A percentile compares a stretch with the other conserved stretches of the same genome.
Evolutionary conservation across 2,113 vertebrate species (phyloP).

Genomic region (Gyps fulvus): DNA sequence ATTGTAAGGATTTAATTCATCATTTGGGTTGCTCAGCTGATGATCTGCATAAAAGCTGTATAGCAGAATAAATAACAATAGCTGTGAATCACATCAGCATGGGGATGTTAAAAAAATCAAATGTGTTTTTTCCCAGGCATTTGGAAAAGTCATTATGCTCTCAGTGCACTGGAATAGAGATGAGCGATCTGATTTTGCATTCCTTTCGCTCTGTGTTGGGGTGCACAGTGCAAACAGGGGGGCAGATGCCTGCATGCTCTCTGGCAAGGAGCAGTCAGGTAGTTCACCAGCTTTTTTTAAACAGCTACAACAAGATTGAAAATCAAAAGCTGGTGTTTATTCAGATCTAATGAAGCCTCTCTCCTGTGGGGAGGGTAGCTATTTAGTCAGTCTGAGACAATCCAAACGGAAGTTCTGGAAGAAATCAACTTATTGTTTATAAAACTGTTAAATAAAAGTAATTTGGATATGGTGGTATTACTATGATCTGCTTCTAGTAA

Average conservation of each 20-base stretch:
- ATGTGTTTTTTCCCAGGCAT: not conserved
- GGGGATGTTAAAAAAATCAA: not conserved
- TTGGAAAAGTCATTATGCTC: not conserved
- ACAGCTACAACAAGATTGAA: not conserved
- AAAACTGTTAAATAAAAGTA: not conserved
- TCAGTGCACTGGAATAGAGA: not conserved
- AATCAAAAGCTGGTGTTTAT: not conserved
- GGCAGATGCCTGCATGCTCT: accelerated
- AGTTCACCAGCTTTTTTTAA: not conserved
- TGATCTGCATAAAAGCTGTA: not conserved
- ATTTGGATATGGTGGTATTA: not conserved
- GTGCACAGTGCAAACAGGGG: not conserved
- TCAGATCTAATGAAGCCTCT: not conserved
- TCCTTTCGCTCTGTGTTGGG: not conserved
- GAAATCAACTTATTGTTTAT: not conserved
- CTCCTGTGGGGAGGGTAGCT: not conserved
- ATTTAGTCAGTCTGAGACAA: not conserved
- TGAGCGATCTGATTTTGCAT: not conserved
- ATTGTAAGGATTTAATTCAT: not conserved
- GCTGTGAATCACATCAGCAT: not conserved
- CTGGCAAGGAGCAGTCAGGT: not conserved
- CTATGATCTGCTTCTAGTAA: not conserved
- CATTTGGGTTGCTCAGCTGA: not conserved
- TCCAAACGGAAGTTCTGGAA: not conserved
- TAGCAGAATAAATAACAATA: not conserved